Percentiles rank a stretch among this genome's conserved stretches.
These are phyloP conservation scores for Phaenicophaeus curvirostris DNA, from an alignment of 2,797 vertebrate species.

Conservation along the genomic window DNA sequence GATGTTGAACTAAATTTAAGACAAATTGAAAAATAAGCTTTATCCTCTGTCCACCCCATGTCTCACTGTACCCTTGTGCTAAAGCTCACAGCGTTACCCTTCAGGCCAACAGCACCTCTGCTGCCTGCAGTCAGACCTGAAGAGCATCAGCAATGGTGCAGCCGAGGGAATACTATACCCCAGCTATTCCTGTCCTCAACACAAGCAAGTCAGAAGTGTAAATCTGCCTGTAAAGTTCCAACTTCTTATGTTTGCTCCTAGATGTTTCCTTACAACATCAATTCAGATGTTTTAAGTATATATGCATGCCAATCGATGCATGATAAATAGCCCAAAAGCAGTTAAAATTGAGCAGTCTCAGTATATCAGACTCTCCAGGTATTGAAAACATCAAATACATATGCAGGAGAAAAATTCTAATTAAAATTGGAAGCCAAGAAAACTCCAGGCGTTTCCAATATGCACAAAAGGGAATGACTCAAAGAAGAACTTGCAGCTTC, in stretches of 20 bases:
- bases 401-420: conserved; percentile 4
- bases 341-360: not conserved
- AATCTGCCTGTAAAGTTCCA: not conserved
- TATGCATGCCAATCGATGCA: not conserved
- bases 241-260: not conserved
- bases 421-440: conserved; percentile 36
- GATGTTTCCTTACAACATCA: not conserved
- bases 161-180: not conserved
- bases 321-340: not conserved
- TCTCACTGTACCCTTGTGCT: accelerated
- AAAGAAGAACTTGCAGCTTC: not conserved
- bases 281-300: not conserved
- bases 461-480: not conserved
- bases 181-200: not conserved
- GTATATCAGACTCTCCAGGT: not conserved
- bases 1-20: not conserved
- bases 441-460: not conserved
- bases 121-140: not conserved
- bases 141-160: not conserved
- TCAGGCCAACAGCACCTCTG: not conserved
- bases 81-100: not conserved
- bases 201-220: not conserved
- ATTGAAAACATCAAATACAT: conserved; percentile 15
- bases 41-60: not conserved
- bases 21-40: not conserved